These are phyloP conservation scores for Panorpa germanica DNA, from an alignment of 2,888 invertebrate genomes.

Conservation along the genomic window DNA sequence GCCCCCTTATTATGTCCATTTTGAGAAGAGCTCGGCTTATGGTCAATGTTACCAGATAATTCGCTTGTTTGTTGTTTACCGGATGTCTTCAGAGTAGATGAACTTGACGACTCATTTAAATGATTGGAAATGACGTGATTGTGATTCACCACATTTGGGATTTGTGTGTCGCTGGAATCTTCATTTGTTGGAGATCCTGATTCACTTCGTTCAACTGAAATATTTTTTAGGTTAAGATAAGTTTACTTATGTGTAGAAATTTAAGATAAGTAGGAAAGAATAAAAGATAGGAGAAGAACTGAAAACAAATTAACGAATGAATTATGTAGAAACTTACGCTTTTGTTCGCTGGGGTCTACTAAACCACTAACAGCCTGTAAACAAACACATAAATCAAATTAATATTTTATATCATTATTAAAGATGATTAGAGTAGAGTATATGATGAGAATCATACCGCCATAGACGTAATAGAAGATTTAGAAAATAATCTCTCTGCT, in stretches of 20 bases:
- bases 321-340: constrained; percentile 39
- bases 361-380: constrained; percentile 64
- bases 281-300: constrained; percentile 9
- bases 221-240: constrained; percentile 14
- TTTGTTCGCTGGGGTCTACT: constrained; percentile 55
- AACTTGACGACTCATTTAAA: too few relatives aligned
- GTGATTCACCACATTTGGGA: constrained; percentile 25
- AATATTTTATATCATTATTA: constrained; percentile 6
- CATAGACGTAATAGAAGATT: constrained; percentile 95
- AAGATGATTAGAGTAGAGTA: constrained; percentile 9
- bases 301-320: constrained; percentile 9
- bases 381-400: constrained; percentile 8
- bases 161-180: constrained; percentile 51
- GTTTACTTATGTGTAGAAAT: constrained; percentile 11
- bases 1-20: too few relatives aligned
- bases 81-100: too few relatives aligned
- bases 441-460: constrained; percentile 34
- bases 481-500: constrained; percentile 89
- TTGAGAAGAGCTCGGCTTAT: too few relatives aligned
- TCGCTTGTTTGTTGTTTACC: too few relatives aligned
- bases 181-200: constrained; percentile 72
- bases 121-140: constrained; percentile 13
- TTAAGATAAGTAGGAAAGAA: constrained; percentile 10
- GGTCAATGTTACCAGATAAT: too few relatives aligned
- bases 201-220: constrained; percentile 66